A percentile compares a stretch with the other conserved stretches of the same genome.
phyloP scores from a whole-genome alignment of 2,113 vertebrate species.

The Diadophis punctatus region DNA sequence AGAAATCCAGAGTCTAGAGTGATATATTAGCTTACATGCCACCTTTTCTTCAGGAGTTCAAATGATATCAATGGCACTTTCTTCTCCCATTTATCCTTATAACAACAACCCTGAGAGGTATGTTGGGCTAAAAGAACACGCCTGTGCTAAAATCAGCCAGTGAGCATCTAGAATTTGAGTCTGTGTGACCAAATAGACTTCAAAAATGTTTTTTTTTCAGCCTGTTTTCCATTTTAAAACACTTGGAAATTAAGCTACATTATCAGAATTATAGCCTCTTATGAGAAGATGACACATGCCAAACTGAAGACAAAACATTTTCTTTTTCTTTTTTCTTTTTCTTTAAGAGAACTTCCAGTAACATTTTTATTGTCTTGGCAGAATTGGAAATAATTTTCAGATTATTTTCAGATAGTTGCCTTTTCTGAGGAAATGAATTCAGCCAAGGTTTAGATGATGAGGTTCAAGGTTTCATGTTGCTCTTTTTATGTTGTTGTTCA shows the following conservation, averaged over 20 bases:
- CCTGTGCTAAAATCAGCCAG: neutral
- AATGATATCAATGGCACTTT: neutral
- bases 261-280: neutral
- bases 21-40: neutral
- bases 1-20: neutral
- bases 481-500: neutral
- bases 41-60: neutral
- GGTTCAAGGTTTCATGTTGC: neutral
- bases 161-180: neutral
- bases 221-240: neutral
- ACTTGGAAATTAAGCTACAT: neutral
- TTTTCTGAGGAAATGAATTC: neutral
- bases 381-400: neutral
- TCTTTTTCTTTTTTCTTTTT: neutral
- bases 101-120: neutral
- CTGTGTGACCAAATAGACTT: neutral
- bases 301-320: neutral
- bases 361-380: neutral
- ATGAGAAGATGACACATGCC: neutral
- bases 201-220: neutral
- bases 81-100: neutral
- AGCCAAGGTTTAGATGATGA: neutral
- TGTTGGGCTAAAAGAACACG: neutral
- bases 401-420: neutral
- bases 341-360: neutral